Conservation (phyloP, 2,888 invertebrate genomes). For the Palloptera scutellata region DNA sequence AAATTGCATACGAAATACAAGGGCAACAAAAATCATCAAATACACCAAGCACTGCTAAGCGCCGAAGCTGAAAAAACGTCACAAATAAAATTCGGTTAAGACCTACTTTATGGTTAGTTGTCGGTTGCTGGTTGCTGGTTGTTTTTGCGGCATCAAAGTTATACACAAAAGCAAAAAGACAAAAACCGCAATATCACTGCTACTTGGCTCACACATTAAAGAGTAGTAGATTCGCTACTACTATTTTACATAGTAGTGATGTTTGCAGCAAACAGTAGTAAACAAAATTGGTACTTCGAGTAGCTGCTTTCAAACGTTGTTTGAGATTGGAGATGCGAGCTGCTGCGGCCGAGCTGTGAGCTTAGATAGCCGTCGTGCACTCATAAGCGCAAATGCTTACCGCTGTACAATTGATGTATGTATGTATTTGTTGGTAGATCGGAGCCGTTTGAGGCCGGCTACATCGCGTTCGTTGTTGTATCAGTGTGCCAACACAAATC, state of each 20-base stretch:
- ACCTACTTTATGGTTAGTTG: constrained; percentile 22
- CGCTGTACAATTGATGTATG: too few species aligned
- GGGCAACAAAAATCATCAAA: constrained; percentile 24
- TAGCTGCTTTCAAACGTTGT: too few species aligned
- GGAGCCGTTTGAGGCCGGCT: constrained; percentile 3
- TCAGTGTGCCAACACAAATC: neutral
- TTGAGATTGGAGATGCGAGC: too few species aligned
- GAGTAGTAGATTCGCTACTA: constrained; percentile 43
- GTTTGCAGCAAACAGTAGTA: too few species aligned
- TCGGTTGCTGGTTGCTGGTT: constrained; percentile 4
- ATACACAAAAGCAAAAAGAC: constrained; percentile 23
- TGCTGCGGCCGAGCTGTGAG: too few species aligned
- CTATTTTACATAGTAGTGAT: constrained; percentile 34
- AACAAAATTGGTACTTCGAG: too few species aligned
- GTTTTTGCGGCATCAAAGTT: neutral
- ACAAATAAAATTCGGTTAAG: constrained; percentile 37
- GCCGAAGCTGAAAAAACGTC: constrained; percentile 42
- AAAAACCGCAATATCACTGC: constrained; percentile 43
- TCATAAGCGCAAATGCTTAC: constrained; percentile 14
- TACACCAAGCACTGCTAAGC: constrained; percentile 24
- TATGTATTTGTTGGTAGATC: too few species aligned
- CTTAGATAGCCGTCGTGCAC: neutral
- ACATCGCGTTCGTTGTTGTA: neutral
- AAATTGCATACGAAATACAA: constrained; percentile 17
- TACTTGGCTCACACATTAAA: neutral